Base-by-base conservation (phyloP, 2,888 invertebrate genomes). In the Leucoma salicis region DNA sequence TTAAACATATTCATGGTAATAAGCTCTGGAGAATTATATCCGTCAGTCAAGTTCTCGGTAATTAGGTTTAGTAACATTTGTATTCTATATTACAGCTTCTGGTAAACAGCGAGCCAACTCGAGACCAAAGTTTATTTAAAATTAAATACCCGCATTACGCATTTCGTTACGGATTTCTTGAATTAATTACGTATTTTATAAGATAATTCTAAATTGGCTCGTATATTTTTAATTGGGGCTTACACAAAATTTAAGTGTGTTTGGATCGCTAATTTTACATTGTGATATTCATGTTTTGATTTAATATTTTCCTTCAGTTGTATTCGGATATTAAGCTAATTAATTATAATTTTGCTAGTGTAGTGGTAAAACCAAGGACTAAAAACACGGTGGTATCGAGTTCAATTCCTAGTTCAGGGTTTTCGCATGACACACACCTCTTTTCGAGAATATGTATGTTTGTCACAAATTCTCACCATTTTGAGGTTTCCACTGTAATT, bases 1-100 rank as follows among this genome's bases (percentile, higher is more conserved):
- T 61, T 68, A 77, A 77, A 57, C 66, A 65, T 77, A 78, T 78
- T 76, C 76, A 74, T 70, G 61, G 72, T 71, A 77, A 77, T 77
- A 77, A 78, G 70, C 57, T 56, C 52, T 57, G 63, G 63, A 62
- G 63, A 70, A 74, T 75, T 74, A 77, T 78, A 73, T 69, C 68
- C 74, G 74, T 75, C 71, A 74, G 65, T 57, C 53, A 51, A 62
- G 61, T 66, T 65, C 66, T 69, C 69, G 71, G 63, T 63, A 63
- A 63, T 69, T 41, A 42, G 49, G 65, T 65, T 69, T 41, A 42
- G 49, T 61, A 53, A 65, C 68, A 66, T 64, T 29, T n/a, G 27
- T 27, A 10, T 27, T 11, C 27, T 42, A 37, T 44, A 42, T 42
- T 39, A 52, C 47, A 50, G 47, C 35, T 45, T 49, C 31, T 24